These are phyloP conservation scores for Drosophila setosimentum DNA, from an alignment of 2,888 invertebrate genomes.

Conservation along the genomic window DNA sequence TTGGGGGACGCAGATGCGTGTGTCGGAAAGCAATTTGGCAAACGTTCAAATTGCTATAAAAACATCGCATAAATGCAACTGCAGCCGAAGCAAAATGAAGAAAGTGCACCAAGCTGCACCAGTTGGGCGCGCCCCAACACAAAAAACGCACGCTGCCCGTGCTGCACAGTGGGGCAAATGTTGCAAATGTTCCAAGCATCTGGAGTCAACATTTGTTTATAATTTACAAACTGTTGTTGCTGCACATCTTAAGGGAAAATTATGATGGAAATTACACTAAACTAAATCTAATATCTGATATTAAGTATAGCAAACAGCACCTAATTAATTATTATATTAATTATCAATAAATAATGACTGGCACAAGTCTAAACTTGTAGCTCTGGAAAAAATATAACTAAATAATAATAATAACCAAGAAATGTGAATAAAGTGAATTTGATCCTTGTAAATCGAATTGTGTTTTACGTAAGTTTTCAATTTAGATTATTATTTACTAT, in stretches of 20 bases:
- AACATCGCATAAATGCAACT: conserved; percentile 72
- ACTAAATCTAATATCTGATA: no score
- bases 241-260: no score
- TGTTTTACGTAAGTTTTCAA: neutral
- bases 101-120: conserved; percentile 18
- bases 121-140: conserved; percentile 17
- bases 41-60: conserved; percentile 74
- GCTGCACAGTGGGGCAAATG: conserved; percentile 28
- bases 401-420: neutral
- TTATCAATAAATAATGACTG: no score
- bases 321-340: no score
- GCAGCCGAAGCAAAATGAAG: conserved; percentile 56
- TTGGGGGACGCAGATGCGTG: conserved; percentile 30
- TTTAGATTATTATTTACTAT: neutral
- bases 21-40: conserved; percentile 74
- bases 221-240: neutral
- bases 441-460: neutral
- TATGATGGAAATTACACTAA: no score
- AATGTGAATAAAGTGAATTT: neutral
- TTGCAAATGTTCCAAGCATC: neutral
- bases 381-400: neutral
- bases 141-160: conserved; percentile 29
- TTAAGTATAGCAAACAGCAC: no score
- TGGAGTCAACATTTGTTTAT: neutral
- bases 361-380: no score